phyloP scores from a whole-genome alignment of 30 jellyfish, hydroid and myxozoan genomes.

The Cassiopea andromeda region DNA sequence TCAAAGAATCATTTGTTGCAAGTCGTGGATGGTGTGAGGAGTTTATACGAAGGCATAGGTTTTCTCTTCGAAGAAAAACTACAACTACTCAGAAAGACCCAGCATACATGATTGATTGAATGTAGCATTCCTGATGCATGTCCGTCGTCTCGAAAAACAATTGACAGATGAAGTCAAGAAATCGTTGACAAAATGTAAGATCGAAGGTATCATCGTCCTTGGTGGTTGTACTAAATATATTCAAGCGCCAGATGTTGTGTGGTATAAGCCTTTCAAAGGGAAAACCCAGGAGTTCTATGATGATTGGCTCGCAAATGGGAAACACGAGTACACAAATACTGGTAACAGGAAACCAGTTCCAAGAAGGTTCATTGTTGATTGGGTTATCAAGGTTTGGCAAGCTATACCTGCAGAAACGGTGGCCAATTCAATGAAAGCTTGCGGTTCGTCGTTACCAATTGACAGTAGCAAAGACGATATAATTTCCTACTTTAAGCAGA shows the following conservation, averaged over 20 bases:
- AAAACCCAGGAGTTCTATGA: constrained; percentile 64
- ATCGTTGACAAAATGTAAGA: constrained; percentile 32
- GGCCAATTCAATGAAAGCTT: constrained; percentile 9
- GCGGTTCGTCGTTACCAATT: constrained; percentile 21
- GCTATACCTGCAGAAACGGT: constrained; percentile 28
- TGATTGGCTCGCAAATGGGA: constrained; percentile 75
- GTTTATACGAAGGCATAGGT: not conserved
- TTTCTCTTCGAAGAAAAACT: not conserved
- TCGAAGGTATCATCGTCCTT: constrained; percentile 43
- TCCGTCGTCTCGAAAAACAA: not conserved
- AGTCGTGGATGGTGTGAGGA: not conserved
- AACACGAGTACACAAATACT: constrained; percentile 64
- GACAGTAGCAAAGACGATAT: constrained; percentile 29
- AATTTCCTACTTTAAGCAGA: constrained; percentile 5
- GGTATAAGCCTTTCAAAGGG: constrained; percentile 72
- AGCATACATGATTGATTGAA: not conserved
- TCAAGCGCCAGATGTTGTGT: constrained; percentile 37
- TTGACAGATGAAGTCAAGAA: constrained; percentile 57
- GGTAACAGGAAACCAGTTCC: constrained; percentile 16
- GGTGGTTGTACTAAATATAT: constrained; percentile 50
- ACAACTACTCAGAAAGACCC: not conserved
- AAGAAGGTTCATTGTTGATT: not conserved
- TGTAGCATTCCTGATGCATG: not conserved
- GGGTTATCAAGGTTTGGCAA: constrained; percentile 12
- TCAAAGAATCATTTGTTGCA: not conserved